Evolutionary conservation across 2,797 vertebrate genomes (phyloP).

Genomic region (Ctenosaura bakeri): DNA sequence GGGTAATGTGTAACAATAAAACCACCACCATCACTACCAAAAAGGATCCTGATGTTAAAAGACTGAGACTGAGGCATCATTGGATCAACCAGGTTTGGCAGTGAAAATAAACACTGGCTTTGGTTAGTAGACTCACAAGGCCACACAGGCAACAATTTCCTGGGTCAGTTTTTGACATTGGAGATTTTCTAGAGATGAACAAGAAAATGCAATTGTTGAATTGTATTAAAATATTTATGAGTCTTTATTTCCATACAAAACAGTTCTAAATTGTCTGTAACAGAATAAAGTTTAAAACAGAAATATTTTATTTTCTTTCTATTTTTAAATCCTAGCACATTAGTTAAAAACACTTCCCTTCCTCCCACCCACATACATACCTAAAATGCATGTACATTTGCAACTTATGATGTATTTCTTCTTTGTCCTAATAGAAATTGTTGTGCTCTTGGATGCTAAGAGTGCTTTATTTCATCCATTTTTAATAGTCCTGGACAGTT

Average conservation of each 20-base stretch:
- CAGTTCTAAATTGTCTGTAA: neutral
- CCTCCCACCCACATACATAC: neutral
- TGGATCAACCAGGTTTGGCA: neutral
- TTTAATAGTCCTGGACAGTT: neutral
- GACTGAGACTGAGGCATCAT: neutral
- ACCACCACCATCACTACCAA: neutral
- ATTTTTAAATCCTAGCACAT: neutral
- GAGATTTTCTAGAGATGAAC: neutral
- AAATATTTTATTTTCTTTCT: neutral
- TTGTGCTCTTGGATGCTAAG: too few species aligned
- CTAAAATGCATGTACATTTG: neutral
- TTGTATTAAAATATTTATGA: neutral
- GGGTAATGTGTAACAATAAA: neutral
- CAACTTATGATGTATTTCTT: neutral
- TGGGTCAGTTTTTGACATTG: neutral
- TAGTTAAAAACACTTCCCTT: neutral
- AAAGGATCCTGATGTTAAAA: neutral
- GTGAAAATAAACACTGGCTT: neutral
- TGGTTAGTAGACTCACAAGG: neutral
- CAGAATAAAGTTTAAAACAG: neutral
- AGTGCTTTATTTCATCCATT: neutral
- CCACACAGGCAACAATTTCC: neutral
- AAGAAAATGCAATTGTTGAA: neutral
- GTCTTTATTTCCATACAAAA: neutral
- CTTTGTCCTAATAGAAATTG: neutral